Percentiles rank a stretch among this genome's conserved stretches.
Evolutionary conservation across 2,888 invertebrate species (phyloP).

Genomic region (Amphimallon solstitiale): DNA sequence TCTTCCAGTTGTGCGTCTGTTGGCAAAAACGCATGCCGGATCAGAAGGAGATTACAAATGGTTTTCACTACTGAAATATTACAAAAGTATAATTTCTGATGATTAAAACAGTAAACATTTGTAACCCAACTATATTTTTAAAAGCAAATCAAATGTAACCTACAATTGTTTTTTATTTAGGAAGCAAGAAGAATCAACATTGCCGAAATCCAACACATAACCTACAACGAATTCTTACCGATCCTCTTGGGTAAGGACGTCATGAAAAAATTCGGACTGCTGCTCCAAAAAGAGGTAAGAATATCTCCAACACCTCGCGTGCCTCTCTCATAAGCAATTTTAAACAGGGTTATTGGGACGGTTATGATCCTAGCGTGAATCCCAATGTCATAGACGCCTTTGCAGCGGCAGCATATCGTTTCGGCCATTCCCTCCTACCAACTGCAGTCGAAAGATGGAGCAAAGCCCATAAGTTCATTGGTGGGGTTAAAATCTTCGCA

Average conservation of each 20-base stretch:
- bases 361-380: constrained; percentile 85
- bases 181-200: constrained; percentile 86
- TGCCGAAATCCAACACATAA: constrained; percentile 89
- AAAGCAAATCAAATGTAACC: too few relatives aligned
- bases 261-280: constrained; percentile 89
- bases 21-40: too few relatives aligned
- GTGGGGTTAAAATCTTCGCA: constrained; percentile 61
- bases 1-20: too few relatives aligned
- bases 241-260: constrained; percentile 89
- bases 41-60: too few relatives aligned
- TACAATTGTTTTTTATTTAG: constrained; percentile 54
- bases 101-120: too few relatives aligned
- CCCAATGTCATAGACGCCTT: constrained; percentile 90
- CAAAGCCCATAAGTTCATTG: constrained; percentile 93
- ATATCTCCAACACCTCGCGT: neutral
- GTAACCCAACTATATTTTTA: too few relatives aligned
- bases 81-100: too few relatives aligned
- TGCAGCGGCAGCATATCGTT: constrained; percentile 91
- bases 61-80: too few relatives aligned
- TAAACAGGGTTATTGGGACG: constrained; percentile 82
- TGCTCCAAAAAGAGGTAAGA: constrained; percentile 80
- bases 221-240: constrained; percentile 90
- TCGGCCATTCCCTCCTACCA: constrained; percentile 89
- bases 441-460: constrained; percentile 94
- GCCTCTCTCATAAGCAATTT: constrained; percentile 1